Conservation (phyloP, 35 echinoderm and acorn worm species). For the Stichopus chloronotus region DNA sequence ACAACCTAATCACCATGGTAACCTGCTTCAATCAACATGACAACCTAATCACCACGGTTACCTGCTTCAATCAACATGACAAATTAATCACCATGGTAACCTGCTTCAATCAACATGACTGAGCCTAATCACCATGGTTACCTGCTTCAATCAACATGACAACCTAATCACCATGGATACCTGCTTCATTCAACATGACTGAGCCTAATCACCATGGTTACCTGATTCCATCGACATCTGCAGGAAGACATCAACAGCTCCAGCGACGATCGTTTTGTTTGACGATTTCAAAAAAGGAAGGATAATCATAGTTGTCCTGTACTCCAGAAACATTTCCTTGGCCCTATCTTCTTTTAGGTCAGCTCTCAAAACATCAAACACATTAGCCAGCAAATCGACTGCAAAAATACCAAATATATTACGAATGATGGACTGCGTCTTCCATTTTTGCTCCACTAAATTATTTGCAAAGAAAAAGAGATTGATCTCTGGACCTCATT, state of each 20-base stretch:
- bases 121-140: too few relatives aligned
- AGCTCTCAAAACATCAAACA: conserved; percentile 83
- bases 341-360: conserved; percentile 88
- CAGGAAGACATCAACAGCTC: conserved; percentile 91
- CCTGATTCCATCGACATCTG: conserved; percentile 99
- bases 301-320: conserved; percentile 76
- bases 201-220: conserved; percentile 13
- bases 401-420: background rate
- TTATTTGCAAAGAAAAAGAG: too few relatives aligned
- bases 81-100: too few relatives aligned
- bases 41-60: conserved; percentile 5
- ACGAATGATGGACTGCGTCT: background rate
- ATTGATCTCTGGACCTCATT: too few relatives aligned
- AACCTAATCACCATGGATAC: too few relatives aligned
- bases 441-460: background rate
- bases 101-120: too few relatives aligned
- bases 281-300: conserved; percentile 75
- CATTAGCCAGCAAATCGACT: conserved; percentile 92
- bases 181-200: too few relatives aligned
- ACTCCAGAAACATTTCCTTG: conserved; percentile 90
- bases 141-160: too few relatives aligned
- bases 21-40: conserved; percentile 96
- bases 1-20: background rate
- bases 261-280: conserved; percentile 59
- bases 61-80: conserved; percentile 98